Conservation (phyloP, 2,113 vertebrate species). For the Microtus richardsoni region DNA sequence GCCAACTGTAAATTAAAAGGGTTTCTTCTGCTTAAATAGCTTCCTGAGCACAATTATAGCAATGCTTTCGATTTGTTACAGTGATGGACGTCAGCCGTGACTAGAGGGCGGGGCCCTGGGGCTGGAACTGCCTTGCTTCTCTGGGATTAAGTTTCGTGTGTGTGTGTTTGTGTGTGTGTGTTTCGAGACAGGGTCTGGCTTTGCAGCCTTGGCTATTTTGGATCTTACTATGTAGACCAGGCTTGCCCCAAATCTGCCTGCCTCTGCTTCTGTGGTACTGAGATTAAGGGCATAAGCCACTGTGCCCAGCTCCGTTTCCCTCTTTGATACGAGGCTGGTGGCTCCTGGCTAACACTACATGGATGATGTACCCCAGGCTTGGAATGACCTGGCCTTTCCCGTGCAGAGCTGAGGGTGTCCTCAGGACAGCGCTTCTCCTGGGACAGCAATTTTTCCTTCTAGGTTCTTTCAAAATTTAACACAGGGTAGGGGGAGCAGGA, state of each 20-base stretch:
- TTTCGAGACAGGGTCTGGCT: neutral
- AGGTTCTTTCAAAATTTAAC: neutral
- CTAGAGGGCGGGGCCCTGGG: neutral
- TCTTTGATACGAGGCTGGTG: neutral
- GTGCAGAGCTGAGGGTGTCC: too few species aligned
- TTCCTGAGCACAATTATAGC: conserved; percentile 36
- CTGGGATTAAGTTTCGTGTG: neutral
- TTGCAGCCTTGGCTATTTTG: neutral
- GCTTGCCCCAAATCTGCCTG: neutral
- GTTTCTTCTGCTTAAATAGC: conserved; percentile 50
- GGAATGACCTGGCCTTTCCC: neutral
- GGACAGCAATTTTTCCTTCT: neutral
- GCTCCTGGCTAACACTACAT: neutral
- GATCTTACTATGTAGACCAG: neutral
- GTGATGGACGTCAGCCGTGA: neutral
- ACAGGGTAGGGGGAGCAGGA: too few species aligned
- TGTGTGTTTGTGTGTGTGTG: neutral
- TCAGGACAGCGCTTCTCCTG: neutral
- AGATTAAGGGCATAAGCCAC: neutral
- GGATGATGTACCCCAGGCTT: neutral
- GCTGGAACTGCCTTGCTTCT: neutral
- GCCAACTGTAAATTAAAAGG: conserved; percentile 47
- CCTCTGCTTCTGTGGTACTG: neutral
- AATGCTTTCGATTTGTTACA: neutral
- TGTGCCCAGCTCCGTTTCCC: neutral